Base-by-base conservation (phyloP, 2,888 invertebrate species). In the Microdon myrmicae region DNA sequence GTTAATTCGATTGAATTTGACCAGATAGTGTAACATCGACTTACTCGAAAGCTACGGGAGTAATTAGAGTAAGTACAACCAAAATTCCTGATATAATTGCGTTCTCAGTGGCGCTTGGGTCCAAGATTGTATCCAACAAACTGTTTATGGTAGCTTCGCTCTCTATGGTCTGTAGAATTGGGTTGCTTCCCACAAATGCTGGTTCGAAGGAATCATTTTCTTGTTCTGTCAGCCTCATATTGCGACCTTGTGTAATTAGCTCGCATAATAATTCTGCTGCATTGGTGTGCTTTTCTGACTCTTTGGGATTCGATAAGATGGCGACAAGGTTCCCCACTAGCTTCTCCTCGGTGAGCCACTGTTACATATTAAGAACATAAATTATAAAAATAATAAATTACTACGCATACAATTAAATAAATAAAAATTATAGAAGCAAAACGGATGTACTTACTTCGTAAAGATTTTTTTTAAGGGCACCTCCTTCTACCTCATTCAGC, bases 341-440 rank as follows among this genome's bases (percentile, higher is more conserved):
- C 79, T 88, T 85, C 80, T 94, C 89, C 78, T 91, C 90, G 78
- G 91, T 90, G 73, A 96, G 83, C 94, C 95, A 96, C 95, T 96
- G 81, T n/a, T n/a, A n/a, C n/a, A n/a, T n/a, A n/a, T n/a, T n/a
- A n/a, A 35, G 14, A 74, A 76, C 47, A 9, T 20, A 29, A 25
- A 17, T 16, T 6, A 6, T 14, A 17, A 20, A 29, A 81, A 41
- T 71, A 72, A 68, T 66, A n/a, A n/a, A n/a, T n/a, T n/a, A n/a
- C n/a, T n/a, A n/a, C n/a, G n/a, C n/a, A n/a, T n/a, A n/a, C n/a
- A 17, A 20, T 8, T 9, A 26, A 34, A 17, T n/a, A 14, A 14
- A 10, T 29, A 14, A 4, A 3, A 19, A 3, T 7, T 19, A 2
- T 2, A 16, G 20, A 38, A 25, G 6, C 3, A 6, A 17, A 28